Percentiles rank a stretch among this genome's conserved stretches.
phyloP scores from a whole-genome alignment of 2,888 invertebrate genomes.

The Cantharis nigra region DNA sequence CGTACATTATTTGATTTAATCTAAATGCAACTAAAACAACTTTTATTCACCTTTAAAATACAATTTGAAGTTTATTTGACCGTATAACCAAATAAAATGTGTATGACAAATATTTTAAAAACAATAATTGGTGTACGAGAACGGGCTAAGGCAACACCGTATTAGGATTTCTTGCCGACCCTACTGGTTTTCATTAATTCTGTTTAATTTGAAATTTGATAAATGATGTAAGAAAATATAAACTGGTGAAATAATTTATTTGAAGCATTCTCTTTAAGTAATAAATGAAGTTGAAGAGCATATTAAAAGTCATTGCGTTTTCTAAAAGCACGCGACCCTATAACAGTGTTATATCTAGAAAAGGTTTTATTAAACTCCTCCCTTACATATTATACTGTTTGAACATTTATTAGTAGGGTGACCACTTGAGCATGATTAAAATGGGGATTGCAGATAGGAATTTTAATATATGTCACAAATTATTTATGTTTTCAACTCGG shows the following conservation, averaged over 20 bases:
- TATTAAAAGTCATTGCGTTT: constrained; percentile 30
- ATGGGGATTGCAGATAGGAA: constrained; percentile 44
- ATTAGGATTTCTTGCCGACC: too few relatives aligned
- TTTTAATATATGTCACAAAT: constrained; percentile 53
- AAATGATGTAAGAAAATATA: neutral
- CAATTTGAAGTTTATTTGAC: too few relatives aligned
- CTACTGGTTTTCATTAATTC: neutral
- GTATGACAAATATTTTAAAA: too few relatives aligned
- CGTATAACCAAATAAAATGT: too few relatives aligned
- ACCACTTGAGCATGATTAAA: constrained; percentile 53
- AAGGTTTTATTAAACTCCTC: constrained; percentile 45
- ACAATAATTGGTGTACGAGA: too few relatives aligned
- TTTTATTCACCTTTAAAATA: too few relatives aligned
- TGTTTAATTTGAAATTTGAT: neutral
- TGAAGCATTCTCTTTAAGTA: constrained; percentile 11
- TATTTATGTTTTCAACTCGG: constrained; percentile 45
- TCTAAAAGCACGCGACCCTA: constrained; percentile 25
- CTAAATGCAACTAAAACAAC: too few relatives aligned
- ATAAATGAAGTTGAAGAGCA: constrained; percentile 28
- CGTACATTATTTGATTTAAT: too few relatives aligned
- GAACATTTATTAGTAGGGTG: constrained; percentile 55
- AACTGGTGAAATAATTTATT: constrained; percentile 3
- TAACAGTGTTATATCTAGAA: constrained; percentile 22
- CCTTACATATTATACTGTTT: constrained; percentile 48
- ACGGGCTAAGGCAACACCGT: too few relatives aligned